These are phyloP conservation scores for Tonatia bakeri DNA, from an alignment of 2,113 vertebrate species.

Conservation along the genomic window DNA sequence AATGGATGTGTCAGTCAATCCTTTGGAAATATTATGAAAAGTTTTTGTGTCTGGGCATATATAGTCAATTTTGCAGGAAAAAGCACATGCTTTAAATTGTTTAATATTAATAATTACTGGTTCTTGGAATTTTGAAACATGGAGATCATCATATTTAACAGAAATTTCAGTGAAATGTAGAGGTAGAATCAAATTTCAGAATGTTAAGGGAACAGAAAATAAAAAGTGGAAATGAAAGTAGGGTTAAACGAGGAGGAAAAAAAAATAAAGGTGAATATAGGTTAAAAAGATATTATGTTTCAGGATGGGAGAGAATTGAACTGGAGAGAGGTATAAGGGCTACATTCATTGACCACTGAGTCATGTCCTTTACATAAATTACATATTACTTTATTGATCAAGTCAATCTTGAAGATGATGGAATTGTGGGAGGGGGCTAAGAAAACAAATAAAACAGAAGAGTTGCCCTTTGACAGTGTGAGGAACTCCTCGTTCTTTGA, in stretches of 20 bases:
- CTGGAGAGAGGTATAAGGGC: background rate
- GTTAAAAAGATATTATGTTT: background rate
- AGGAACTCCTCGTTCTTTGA: background rate
- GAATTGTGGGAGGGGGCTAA: background rate
- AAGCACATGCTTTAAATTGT: background rate
- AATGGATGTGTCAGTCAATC: background rate
- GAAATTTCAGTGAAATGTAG: background rate
- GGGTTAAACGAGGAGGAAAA: background rate
- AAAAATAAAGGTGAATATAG: background rate
- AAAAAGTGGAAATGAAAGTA: background rate
- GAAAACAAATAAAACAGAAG: background rate
- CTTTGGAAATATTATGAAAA: background rate
- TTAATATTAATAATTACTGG: background rate
- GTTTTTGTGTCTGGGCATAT: background rate
- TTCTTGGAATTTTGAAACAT: background rate
- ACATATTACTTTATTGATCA: background rate
- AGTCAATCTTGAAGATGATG: background rate
- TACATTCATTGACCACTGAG: background rate
- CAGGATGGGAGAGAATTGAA: background rate
- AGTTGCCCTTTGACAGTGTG: background rate
- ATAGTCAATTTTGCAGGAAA: background rate
- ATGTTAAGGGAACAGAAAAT: background rate
- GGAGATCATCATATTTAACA: background rate
- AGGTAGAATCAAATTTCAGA: background rate
- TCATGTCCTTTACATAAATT: background rate